phyloP scores from a whole-genome alignment of 2,113 vertebrate species.

The Sylvietta virens region DNA sequence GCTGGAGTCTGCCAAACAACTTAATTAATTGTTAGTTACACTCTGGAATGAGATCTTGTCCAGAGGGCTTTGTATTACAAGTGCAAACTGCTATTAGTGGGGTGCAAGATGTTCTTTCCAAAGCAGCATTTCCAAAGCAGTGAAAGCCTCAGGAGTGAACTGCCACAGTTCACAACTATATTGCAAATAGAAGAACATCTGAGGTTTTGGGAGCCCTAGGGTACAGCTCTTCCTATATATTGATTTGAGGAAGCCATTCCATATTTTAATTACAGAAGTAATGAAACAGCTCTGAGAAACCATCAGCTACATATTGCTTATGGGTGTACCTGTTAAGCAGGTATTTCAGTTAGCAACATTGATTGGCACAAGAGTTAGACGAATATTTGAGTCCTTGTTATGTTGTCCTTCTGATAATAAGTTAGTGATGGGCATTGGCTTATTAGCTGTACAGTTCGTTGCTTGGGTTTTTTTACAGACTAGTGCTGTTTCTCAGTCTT shows the following conservation, averaged over 20 bases:
- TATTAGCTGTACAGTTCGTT: background rate
- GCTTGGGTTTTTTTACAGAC: background rate
- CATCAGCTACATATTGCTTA: background rate
- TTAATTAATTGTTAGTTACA: constrained; percentile 10
- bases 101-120: background rate
- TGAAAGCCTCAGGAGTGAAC: background rate
- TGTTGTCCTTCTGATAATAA: background rate
- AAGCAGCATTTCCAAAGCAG: background rate
- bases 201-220: background rate
- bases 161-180: background rate
- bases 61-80: background rate
- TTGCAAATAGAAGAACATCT: background rate
- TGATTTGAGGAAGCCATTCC: background rate
- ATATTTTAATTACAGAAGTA: background rate
- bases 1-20: background rate
- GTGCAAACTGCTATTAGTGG: background rate
- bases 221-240: background rate
- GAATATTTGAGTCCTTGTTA: background rate
- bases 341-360: background rate
- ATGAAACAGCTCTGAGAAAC: background rate
- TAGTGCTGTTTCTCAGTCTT: background rate
- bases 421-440: background rate
- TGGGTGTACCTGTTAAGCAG: background rate
- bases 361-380: background rate
- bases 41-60: background rate